These are phyloP conservation scores for Enoplosus armatus DNA, from an alignment of 2,797 vertebrate species.

Conservation along the genomic window DNA sequence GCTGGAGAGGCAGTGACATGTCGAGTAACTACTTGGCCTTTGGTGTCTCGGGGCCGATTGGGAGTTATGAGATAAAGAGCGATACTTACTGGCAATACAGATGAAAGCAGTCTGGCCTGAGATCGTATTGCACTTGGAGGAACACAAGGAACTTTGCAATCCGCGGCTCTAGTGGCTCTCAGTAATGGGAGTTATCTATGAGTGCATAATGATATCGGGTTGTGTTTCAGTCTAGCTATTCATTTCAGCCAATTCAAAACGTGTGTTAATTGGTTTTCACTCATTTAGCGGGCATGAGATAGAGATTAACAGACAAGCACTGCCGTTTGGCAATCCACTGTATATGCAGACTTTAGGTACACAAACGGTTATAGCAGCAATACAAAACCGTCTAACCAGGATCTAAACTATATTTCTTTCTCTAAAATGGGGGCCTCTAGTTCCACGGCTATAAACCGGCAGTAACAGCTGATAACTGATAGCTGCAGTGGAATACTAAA, in stretches of 20 bases:
- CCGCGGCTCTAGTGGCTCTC: constrained; percentile 25
- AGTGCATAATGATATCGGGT: constrained; percentile 40
- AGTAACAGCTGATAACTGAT: neutral
- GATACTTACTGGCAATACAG: constrained; percentile 50
- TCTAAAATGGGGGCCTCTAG: neutral
- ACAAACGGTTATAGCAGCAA: neutral
- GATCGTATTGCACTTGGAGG: constrained; percentile 35
- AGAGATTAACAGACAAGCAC: constrained; percentile 28
- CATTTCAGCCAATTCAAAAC: constrained; percentile 38
- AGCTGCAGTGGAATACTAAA: neutral
- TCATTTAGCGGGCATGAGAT: constrained; percentile 47
- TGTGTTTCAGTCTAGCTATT: constrained; percentile 31
- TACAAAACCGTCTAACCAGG: neutral
- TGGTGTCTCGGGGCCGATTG: constrained; percentile 71
- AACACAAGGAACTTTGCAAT: constrained; percentile 25
- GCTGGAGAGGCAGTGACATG: constrained; percentile 60
- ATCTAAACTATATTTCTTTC: neutral
- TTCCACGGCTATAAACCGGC: neutral
- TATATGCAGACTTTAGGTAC: neutral
- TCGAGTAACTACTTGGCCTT: constrained; percentile 76
- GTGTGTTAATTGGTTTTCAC: constrained; percentile 42
- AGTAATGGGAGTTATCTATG: constrained; percentile 34
- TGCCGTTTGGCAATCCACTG: neutral
- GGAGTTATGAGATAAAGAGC: constrained; percentile 78
- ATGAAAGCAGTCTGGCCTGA: constrained; percentile 43